A percentile compares a stretch with the other conserved stretches of the same genome.
phyloP scores from a whole-genome alignment of 2,888 invertebrate genomes.

The Nephrocerus scutellatus region DNA sequence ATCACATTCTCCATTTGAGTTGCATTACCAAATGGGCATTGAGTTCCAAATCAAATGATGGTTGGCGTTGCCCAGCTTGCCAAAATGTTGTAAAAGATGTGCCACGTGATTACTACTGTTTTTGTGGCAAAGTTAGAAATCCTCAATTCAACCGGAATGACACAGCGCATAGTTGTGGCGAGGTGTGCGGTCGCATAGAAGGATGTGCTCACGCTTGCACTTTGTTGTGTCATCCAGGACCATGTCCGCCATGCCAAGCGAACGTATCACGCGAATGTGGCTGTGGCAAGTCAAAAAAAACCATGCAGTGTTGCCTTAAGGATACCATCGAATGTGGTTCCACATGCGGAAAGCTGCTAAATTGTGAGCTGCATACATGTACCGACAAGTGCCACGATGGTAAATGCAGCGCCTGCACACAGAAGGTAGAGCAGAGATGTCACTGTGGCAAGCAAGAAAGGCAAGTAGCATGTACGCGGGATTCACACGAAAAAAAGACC shows the following conservation, averaged over 20 bases:
- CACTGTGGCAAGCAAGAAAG: constrained; percentile 61
- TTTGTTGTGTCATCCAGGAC: constrained; percentile 87
- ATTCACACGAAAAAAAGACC: constrained; percentile 45
- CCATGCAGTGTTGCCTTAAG: constrained; percentile 67
- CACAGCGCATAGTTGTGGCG: constrained; percentile 88
- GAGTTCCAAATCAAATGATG: constrained; percentile 68
- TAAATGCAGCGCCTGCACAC: constrained; percentile 64
- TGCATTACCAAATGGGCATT: constrained; percentile 90
- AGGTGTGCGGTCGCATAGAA: constrained; percentile 62
- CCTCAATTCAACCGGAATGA: constrained; percentile 71
- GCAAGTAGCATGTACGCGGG: constrained; percentile 57
- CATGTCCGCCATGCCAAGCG: constrained; percentile 83
- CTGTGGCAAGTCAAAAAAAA: constrained; percentile 65
- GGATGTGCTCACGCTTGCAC: constrained; percentile 63
- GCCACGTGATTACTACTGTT: constrained; percentile 80
- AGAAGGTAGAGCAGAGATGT: constrained; percentile 63
- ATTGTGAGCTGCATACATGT: constrained; percentile 75
- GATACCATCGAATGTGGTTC: constrained; percentile 66
- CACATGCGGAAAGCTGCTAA: constrained; percentile 64
- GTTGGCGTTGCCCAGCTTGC: constrained; percentile 96
- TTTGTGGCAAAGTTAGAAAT: constrained; percentile 73
- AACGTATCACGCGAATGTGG: constrained; percentile 67
- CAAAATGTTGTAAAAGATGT: constrained; percentile 69
- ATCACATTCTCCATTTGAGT: constrained; percentile 83
- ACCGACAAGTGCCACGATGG: constrained; percentile 69